Conservation (phyloP, 2,888 invertebrate species). For the Aleiodes testaceus region DNA sequence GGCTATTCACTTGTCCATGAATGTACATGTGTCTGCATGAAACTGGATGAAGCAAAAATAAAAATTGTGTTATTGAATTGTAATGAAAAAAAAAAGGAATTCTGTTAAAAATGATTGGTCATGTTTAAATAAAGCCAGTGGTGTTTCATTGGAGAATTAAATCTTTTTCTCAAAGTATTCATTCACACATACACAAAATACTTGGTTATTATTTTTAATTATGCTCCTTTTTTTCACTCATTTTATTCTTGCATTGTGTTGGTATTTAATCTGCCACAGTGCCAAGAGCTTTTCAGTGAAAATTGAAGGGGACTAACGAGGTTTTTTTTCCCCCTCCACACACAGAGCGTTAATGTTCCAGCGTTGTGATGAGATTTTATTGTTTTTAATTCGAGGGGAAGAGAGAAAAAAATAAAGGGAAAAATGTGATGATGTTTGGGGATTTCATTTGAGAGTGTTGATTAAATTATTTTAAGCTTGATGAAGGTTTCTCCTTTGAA, state of each 20-base stretch:
- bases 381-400: no score
- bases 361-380: no score
- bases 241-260: not conserved
- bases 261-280: not conserved
- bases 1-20: conserved; percentile 3
- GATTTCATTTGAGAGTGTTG: not conserved
- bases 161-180: not conserved
- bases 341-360: conserved; percentile 5
- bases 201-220: conserved; percentile 6
- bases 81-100: conserved; percentile 24
- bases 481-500: conserved; percentile 38
- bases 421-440: not conserved
- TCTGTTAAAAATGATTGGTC: not conserved
- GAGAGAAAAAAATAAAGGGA: no score
- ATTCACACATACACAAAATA: no score
- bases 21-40: not conserved
- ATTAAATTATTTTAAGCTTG: conserved; percentile 9
- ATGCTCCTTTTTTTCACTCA: not conserved
- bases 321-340: not conserved
- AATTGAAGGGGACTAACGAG: not conserved
- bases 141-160: no score
- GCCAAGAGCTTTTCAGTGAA: not conserved
- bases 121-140: no score
- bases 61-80: not conserved
- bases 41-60: not conserved